These are phyloP conservation scores for Resseliella maxima DNA, from an alignment of 2,888 invertebrate genomes.

Conservation along the genomic window DNA sequence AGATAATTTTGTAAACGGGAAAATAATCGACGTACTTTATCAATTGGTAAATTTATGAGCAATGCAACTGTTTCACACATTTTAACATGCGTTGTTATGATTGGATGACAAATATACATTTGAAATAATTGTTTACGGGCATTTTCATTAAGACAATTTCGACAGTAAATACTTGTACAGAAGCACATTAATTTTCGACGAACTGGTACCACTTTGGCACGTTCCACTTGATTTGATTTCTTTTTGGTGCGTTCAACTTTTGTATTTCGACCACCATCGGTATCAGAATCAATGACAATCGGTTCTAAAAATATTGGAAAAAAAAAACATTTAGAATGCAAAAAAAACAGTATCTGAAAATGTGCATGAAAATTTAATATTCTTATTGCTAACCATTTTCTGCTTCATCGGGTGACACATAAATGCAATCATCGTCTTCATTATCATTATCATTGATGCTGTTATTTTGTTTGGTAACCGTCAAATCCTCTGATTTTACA, in stretches of 20 bases:
- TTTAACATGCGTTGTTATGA: conserved; percentile 35
- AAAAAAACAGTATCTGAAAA: no score
- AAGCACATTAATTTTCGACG: conserved; percentile 53
- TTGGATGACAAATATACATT: conserved; percentile 37
- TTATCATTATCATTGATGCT: neutral
- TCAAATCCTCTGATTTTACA: conserved; percentile 18
- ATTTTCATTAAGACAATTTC: conserved; percentile 45
- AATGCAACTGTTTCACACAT: conserved; percentile 51
- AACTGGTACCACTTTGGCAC: conserved; percentile 18
- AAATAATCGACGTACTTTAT: conserved; percentile 39
- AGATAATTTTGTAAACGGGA: conserved; percentile 10
- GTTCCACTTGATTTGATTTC: neutral
- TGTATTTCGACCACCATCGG: neutral
- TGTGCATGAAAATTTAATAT: neutral
- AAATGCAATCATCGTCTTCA: conserved; percentile 34
- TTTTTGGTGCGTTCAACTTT: neutral
- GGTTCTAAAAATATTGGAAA: neutral
- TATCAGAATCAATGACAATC: conserved; percentile 41
- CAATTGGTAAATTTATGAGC: conserved; percentile 15
- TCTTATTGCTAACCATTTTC: conserved; percentile 34
- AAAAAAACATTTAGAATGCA: neutral
- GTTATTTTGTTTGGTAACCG: no score
- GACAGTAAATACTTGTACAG: conserved; percentile 43
- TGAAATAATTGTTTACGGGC: conserved; percentile 42
- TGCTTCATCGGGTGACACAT: conserved; percentile 38